These are phyloP conservation scores for Stenodema calcarata DNA, from an alignment of 2,888 invertebrate genomes.

Conservation along the genomic window DNA sequence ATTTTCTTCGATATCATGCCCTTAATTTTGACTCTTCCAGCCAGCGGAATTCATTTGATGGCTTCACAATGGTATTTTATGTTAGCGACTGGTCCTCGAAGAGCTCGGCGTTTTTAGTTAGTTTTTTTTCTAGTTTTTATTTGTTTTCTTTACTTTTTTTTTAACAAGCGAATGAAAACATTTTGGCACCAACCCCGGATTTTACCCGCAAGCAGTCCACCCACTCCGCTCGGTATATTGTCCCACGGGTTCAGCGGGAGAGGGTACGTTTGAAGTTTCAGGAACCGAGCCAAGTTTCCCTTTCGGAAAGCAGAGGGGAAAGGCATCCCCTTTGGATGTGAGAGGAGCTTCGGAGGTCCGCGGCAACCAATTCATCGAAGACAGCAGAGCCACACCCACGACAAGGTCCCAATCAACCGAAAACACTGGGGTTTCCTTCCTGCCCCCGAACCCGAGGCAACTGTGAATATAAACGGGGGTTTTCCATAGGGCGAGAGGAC, in stretches of 20 bases:
- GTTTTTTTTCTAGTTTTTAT: neutral
- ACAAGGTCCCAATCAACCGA: slow-evolving; percentile 54
- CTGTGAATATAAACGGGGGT: slow-evolving; percentile 36
- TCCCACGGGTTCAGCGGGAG: neutral
- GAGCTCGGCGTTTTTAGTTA: neutral
- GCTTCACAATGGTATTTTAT: neutral
- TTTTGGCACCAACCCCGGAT: neutral
- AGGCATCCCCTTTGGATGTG: neutral
- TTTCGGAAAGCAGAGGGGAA: neutral
- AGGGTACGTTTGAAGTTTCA: neutral
- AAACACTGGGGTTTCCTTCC: slow-evolving; percentile 25
- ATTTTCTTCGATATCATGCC: neutral
- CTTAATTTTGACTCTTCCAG: too few relatives aligned
- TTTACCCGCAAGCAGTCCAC: neutral
- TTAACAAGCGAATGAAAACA: slow-evolving; percentile 13
- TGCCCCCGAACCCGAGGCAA: neutral
- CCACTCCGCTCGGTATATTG: neutral
- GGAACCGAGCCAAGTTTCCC: slow-evolving; percentile 26
- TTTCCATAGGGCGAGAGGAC: neutral
- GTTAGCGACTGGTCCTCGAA: neutral
- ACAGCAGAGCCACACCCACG: slow-evolving; percentile 51
- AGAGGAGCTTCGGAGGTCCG: neutral
- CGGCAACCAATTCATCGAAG: slow-evolving; percentile 52
- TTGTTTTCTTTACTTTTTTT: neutral
- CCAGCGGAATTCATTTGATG: neutral